Base-by-base conservation (phyloP, 2,797 vertebrate genomes). In the Jordanella pulchra region DNA sequence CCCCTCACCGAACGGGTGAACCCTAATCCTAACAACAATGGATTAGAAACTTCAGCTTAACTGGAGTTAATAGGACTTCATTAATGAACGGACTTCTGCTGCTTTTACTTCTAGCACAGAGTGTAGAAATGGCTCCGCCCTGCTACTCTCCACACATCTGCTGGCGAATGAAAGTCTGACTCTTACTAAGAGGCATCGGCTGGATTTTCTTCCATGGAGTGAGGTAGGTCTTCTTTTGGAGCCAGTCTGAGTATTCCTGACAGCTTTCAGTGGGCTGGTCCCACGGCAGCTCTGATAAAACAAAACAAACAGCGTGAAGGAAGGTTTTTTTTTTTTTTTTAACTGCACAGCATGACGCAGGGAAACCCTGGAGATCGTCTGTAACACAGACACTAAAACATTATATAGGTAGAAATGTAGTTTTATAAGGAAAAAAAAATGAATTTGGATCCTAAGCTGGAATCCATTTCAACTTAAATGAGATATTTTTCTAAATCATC, bases 141-240 rank as follows among this genome's bases (percentile, higher is more conserved):
- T 13, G 28, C 15, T 55, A 28, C 17, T 4, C 23, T 7, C 10
- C 23, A 54, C 51, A 4, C 5, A 54, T 6, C 23, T 54, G n/a
- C 14, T 25, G n/a, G 7, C 5, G 10, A 6, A 25, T 47, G 30
- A n/a, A 18, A 17, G 60, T 7, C 0, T 69, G 14, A 0, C n/a
- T 76, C 84, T 91, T 90, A 99, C 97, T 95, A 21, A 99, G 91
- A 27, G 97, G 96, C 17, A 93, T 78, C 0, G 97, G 96, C 84
- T 97, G 95, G 0, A 99, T 97, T 93, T 99, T 99, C 82, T 97
- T 99, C 98, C 97, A 99, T 3, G 98, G 98, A 3, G 96, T 86
- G 27, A 99, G 90, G 85, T 97, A 99, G 0, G 94, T 96, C 88
- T 97, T 99, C 87, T 93, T 96, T 82, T 97, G 96, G 73, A 97